Evolutionary conservation across 2,113 vertebrate species (phyloP).

Genomic region (Piprites chloris): DNA sequence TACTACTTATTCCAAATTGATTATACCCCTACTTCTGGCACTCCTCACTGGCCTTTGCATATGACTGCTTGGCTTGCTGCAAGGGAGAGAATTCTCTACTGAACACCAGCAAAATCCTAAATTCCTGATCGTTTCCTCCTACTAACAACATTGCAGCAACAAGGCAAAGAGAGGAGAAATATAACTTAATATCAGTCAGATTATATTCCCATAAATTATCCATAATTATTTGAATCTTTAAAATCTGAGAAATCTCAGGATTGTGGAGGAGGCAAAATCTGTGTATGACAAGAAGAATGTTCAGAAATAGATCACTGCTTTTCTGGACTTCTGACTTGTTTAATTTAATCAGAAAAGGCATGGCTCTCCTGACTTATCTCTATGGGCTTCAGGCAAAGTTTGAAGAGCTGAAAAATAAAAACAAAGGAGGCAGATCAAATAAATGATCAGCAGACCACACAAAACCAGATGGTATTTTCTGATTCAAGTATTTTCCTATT

Average conservation of each 20-base stretch:
- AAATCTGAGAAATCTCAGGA: not conserved
- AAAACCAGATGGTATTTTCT: not conserved
- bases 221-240: not conserved
- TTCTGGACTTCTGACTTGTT: not conserved
- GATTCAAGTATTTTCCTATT: not conserved
- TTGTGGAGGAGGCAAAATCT: not conserved
- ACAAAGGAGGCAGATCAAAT: constrained; percentile 1
- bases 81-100: not conserved
- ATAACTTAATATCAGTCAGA: not conserved
- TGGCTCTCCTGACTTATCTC: not conserved
- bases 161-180: not conserved
- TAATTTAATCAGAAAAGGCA: not conserved
- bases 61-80: not conserved
- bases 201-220: not conserved
- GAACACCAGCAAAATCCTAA: not conserved
- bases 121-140: not conserved
- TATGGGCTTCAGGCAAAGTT: not conserved
- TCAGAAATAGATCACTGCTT: not conserved
- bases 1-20: not conserved
- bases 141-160: not conserved
- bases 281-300: not conserved
- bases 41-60: not conserved
- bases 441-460: not conserved
- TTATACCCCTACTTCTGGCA: not conserved
- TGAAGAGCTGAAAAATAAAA: constrained; percentile 16